Conservation (phyloP, 2,888 invertebrate genomes). For the Parnassius smintheus region DNA sequence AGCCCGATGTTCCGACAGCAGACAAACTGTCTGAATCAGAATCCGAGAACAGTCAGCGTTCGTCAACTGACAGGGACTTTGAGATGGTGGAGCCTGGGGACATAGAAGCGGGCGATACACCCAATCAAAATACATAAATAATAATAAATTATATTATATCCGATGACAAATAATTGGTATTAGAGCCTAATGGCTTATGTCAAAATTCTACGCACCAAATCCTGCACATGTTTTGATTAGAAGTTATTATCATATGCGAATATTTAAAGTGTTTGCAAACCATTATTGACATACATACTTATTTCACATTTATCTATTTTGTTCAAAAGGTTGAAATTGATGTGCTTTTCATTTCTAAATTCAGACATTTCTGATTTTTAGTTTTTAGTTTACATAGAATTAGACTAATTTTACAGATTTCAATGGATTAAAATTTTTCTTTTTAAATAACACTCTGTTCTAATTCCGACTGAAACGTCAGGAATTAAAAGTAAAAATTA, state of each 20-base stretch:
- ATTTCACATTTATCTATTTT: constrained; percentile 8
- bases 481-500: neutral
- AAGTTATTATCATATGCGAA: neutral
- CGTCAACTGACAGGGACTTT: constrained; percentile 92
- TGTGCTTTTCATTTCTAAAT: too few species aligned
- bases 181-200: constrained; percentile 7
- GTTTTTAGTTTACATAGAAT: too few species aligned
- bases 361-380: too few species aligned
- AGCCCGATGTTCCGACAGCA: constrained; percentile 30
- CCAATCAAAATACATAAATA: constrained; percentile 4
- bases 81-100: constrained; percentile 91
- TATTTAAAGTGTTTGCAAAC: neutral
- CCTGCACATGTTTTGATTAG: constrained; percentile 4
- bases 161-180: constrained; percentile 3
- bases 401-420: too few species aligned
- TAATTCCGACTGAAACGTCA: too few species aligned
- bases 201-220: constrained; percentile 22
- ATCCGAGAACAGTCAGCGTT: constrained; percentile 89
- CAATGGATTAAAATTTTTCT: too few species aligned
- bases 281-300: neutral
- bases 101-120: constrained; percentile 55
- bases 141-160: constrained; percentile 10
- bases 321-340: neutral
- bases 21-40: constrained; percentile 87
- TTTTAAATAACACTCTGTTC: too few species aligned